Base-by-base conservation (phyloP, 2,113 vertebrate species). In the Alouatta palliata region DNA sequence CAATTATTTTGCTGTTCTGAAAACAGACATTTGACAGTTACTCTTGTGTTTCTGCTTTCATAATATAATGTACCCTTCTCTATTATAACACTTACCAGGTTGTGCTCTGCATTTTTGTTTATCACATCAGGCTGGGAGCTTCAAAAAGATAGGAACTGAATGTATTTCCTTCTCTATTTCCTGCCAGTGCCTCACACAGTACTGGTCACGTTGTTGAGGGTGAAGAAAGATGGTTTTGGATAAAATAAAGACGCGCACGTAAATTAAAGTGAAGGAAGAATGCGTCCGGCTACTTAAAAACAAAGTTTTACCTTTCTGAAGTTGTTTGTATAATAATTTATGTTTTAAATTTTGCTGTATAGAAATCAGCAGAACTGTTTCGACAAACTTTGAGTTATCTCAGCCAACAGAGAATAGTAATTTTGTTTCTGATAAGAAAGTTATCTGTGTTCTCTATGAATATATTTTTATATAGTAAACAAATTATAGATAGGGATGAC, bases 1-100 rank as follows among this genome's bases (percentile, higher is more conserved):
- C 25, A 95, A 96, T 96, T 97, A 87, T 96, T 96, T 95, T 76
- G 71, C 94, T 77, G 66, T 71, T 84, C 61, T 23, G 35, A 52
- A 61, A 56, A 85, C 17, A 79, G 43, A 58, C 3, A 49, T 49
- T 93, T 95, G 90, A 56, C 16, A 84, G 61, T 89, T 86, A 40
- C 32, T 92, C 37, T n/a, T 45, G 37, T 35, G 43, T 94, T 93
- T 93, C 54, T 90, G 68, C 12, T 70, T 89, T 35, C 20, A 70
- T 89, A 70, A 93, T 49, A 70, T 37, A 82, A 94, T 32, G 73
- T 11, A 25, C 52, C 11, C n/a, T 43, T 11, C 30, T 91, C 52
- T 89, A 52, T 61, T 40, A 37, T 82, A 86, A 40, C 32, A 91
- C 47, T 84, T 77, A 25, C 27, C 21, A 73, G 25, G 21, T 83